Conservation (phyloP, 37 sponge, comb jelly and placozoan species). For the Geodia barretti region DNA sequence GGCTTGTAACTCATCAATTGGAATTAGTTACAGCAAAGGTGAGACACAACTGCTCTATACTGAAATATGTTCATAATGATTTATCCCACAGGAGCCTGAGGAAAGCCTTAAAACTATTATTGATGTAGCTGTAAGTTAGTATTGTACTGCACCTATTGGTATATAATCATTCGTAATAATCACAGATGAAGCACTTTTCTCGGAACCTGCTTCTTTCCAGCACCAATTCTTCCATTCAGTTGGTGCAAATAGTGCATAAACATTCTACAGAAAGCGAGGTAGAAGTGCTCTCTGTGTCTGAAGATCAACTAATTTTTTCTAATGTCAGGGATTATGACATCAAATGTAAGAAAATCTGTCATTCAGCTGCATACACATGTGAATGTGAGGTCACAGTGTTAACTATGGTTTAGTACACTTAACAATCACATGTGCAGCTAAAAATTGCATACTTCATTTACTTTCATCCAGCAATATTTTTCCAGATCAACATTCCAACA, state of each 20-base stretch:
- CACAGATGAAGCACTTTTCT: not conserved
- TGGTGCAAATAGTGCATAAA: not conserved
- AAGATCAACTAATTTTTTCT: not conserved
- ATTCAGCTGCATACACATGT: not conserved
- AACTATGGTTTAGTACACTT: not conserved
- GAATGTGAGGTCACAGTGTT: not conserved
- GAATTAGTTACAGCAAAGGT: not conserved
- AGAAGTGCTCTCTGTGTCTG: not conserved
- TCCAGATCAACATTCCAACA: not conserved
- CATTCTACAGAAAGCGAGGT: not conserved
- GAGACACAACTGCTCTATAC: not conserved
- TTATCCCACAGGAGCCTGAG: not conserved
- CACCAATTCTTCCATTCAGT: not conserved
- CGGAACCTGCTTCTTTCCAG: not conserved
- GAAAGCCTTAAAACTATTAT: too few relatives aligned
- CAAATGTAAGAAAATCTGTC: not conserved
- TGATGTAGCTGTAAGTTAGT: not conserved
- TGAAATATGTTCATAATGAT: not conserved
- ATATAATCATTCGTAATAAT: not conserved
- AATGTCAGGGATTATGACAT: not conserved
- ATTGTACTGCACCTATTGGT: not conserved
- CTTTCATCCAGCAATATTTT: not conserved
- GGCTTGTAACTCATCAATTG: not conserved
- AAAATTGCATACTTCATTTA: not conserved
- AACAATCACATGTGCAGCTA: not conserved